Evolutionary conservation across 2,797 vertebrate species (phyloP).

Genomic region (Orestias chungarensis): DNA sequence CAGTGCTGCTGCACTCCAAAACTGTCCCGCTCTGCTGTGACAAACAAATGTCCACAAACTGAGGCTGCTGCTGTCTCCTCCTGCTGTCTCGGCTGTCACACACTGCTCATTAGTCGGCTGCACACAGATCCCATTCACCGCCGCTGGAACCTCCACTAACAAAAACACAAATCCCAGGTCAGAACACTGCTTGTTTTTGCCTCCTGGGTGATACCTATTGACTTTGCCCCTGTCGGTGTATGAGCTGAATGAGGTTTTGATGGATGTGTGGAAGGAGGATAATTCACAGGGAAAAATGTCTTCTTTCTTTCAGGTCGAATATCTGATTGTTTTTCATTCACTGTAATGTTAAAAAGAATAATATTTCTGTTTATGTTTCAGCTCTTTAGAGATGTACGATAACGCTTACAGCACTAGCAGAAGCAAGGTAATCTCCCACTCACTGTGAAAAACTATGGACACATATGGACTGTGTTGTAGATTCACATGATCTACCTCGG

Average conservation of each 20-base stretch:
- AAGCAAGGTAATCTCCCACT: conserved; percentile 6
- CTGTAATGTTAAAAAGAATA: conserved; percentile 16
- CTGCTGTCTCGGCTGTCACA: conserved; percentile 37
- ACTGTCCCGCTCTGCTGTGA: conserved; percentile 17
- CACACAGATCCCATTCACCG: conserved; percentile 25
- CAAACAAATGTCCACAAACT: conserved; percentile 36
- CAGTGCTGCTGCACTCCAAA: conserved; percentile 28
- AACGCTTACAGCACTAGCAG: conserved; percentile 26
- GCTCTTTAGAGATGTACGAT: conserved; percentile 75
- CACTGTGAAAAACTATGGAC: neutral
- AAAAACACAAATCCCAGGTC: conserved; percentile 10
- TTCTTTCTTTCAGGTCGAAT: neutral
- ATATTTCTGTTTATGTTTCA: conserved; percentile 63
- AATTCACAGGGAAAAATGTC: neutral
- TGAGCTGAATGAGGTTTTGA: conserved; percentile 6
- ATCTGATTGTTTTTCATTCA: conserved; percentile 8
- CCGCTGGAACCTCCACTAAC: conserved; percentile 15
- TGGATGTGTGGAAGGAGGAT: conserved; percentile 13
- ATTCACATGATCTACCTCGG: neutral
- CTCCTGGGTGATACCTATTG: conserved; percentile 37
- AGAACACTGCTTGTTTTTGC: conserved; percentile 19
- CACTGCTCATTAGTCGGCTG: conserved; percentile 45
- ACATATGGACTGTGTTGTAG: neutral
- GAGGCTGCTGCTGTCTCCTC: conserved; percentile 51
- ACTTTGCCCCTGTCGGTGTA: conserved; percentile 20